phyloP scores from a whole-genome alignment of 2,797 vertebrate genomes.

The Acomys russatus region DNA sequence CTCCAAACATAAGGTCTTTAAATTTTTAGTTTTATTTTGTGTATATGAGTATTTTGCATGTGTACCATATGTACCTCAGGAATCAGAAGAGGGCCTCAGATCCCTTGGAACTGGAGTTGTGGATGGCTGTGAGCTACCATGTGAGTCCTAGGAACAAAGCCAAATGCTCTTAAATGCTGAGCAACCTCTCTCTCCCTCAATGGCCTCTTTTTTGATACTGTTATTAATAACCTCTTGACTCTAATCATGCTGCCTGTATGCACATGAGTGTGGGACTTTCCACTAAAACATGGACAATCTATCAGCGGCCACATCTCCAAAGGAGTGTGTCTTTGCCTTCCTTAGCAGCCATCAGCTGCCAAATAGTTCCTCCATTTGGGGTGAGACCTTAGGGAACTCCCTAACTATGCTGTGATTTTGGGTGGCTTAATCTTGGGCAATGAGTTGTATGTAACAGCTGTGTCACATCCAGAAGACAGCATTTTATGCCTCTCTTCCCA shows the following conservation, averaged over 20 bases:
- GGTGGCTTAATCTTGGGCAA: background rate
- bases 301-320: background rate
- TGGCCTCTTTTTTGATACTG: background rate
- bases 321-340: background rate
- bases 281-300: background rate
- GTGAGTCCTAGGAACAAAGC: background rate
- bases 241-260: background rate
- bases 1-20: background rate
- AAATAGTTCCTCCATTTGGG: background rate
- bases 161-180: background rate
- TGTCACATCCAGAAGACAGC: background rate
- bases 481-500: background rate
- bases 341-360: background rate
- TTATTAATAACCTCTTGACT: background rate
- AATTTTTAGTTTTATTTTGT: background rate
- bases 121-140: background rate
- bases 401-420: background rate
- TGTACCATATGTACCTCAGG: background rate
- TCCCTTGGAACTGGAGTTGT: background rate
- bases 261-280: background rate
- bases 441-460: background rate
- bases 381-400: background rate
- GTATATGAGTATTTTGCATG: background rate
- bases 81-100: background rate
- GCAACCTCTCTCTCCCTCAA: background rate